Evolutionary conservation across 2,888 invertebrate genomes (phyloP).

Genomic region (Phalera bucephala): DNA sequence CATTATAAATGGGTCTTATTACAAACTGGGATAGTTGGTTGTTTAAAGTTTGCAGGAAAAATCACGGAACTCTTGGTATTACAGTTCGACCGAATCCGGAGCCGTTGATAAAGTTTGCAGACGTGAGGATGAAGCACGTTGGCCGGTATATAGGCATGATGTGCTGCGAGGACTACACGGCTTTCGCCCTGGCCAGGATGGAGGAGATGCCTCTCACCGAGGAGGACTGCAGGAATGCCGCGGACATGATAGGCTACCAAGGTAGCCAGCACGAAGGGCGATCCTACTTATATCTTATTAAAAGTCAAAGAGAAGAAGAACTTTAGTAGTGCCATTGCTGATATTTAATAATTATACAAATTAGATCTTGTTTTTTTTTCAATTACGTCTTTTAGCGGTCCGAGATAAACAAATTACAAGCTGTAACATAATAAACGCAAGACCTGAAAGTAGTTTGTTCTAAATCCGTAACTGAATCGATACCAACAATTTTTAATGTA

Average conservation of each 20-base stretch:
- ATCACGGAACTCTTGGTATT: constrained; percentile 24
- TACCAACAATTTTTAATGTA: too few species aligned
- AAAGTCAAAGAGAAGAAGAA: constrained; percentile 28
- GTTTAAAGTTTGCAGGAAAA: constrained; percentile 6
- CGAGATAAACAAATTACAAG: too few species aligned
- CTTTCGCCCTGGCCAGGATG: constrained; percentile 50
- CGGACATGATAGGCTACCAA: background rate
- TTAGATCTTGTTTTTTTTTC: too few species aligned
- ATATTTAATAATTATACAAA: too few species aligned
- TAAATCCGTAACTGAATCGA: too few species aligned
- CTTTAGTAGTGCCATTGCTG: constrained; percentile 17
- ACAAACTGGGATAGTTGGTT: background rate
- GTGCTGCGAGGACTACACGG: constrained; percentile 64
- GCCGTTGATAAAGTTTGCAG: constrained; percentile 55
- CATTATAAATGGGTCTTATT: background rate
- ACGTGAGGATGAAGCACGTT: constrained; percentile 59
- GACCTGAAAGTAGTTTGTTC: too few species aligned
- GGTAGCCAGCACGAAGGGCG: constrained; percentile 28
- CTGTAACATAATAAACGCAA: too few species aligned
- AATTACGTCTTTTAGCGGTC: too few species aligned
- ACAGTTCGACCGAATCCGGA: constrained; percentile 52
- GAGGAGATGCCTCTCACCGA: constrained; percentile 54
- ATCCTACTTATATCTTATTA: constrained; percentile 49
- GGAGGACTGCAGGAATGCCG: constrained; percentile 32
- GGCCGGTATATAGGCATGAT: constrained; percentile 60